Evolutionary conservation across 2,113 vertebrate species (phyloP), one percentile per base, ranked within the genome.

Genomic region (Sakesphorus luctuosus): DNA sequence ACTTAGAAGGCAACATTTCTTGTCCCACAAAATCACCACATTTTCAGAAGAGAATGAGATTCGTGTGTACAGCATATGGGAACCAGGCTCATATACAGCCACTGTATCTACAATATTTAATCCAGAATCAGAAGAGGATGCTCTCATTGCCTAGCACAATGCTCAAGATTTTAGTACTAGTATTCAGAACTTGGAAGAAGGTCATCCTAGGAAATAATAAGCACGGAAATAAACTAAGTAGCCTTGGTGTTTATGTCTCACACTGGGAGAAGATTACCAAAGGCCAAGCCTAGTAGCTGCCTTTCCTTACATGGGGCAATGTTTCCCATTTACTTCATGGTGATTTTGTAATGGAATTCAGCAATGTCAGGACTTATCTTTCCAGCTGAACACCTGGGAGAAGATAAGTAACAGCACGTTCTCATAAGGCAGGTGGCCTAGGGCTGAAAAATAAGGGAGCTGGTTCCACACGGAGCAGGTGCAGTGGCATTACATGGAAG

Each of bases 241-340:
- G 38, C 0, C 0, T 4, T n/a, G 43, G 35, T 80, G 31, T 3
- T 1, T 38, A 35, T n/a, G 38, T 11, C 63, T 55, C 40, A 35
- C 73, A 19, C 58, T 13, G 11, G 11, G 47, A 73, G 13, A 56
- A n/a, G 24, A 62, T 25, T 38, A 58, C 20, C 46, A 72, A 47
- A 49, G 62, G 23, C 31, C 56, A 47, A 65, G 63, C 5, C 7
- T 7, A 79, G 43, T 6, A 79, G 43, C 15, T 47, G 21, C 10
- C 33, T 83, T 53, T 31, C 18, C 25, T 65, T 36, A 46, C 13
- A 50, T 2, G 9, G 38, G 44, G 13, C n/a, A 79, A 67, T 19
- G 40, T 4, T 46, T 78, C 35, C 3, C 55, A 68, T 21, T n/a
- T 55, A 58, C n/a, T 59, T 68, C 52, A 75, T 3, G 15, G 35